Base-by-base conservation (phyloP, 2,888 invertebrate genomes). In the Tiliacea citrago region DNA sequence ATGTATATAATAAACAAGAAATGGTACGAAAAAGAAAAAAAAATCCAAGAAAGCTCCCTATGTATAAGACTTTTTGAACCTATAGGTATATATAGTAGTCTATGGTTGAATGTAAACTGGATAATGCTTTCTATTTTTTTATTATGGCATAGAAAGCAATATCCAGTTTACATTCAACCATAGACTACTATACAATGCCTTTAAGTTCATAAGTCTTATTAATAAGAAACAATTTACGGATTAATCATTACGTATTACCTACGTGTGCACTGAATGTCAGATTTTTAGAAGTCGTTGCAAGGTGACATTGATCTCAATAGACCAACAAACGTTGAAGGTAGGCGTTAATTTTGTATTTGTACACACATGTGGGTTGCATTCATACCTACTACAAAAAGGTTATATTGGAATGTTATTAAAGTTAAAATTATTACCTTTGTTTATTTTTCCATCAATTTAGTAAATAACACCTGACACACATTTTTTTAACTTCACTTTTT, bases 291-390 rank as follows among this genome's bases (percentile, higher is more conserved):
- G 61, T 49, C 47, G 51, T 51, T 39, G 39, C n/a, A 79, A 83
- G 76, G 83, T 82, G 75, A 83, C 75, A 72, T 79, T 75, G 75
- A 57, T 75, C 42, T 67, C 16, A 58, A 53, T 29, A 67, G 3
- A 49, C 5, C 18, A 29, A 71, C 47, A 70, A 47, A 45, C 18
- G 13, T 24, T 12, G 57, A 60, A 66, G 67, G 82, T 77, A 70
- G 79, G 55, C 35, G 74, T 66, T 49, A 74, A 60, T 63, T 68
- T 73, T 65, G 47, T 58, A 61, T 68, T 73, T 65, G 47, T 58
- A 61, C 29, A 21, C 18, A 60, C 39, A 75, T 70, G 83, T 82
- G 69, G 82, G 83, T 29, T 60, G 68, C 18, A 24, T 75, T 18
- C n/a, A 18, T 51, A 63, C n/a, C n/a, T n/a, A n/a, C 0, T 16